phyloP scores from a whole-genome alignment of 2,888 invertebrate species.

The Pterostichus niger region DNA sequence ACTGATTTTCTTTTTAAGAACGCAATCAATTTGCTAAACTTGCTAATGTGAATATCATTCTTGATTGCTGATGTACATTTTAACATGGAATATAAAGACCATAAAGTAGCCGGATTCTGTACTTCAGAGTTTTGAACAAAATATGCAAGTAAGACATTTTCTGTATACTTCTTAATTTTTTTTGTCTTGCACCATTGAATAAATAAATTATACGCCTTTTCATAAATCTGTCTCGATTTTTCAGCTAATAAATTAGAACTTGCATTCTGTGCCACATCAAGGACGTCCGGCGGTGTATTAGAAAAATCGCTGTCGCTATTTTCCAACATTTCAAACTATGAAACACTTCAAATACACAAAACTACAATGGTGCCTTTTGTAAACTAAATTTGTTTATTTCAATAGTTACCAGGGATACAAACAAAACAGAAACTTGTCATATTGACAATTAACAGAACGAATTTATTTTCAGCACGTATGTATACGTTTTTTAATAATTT shows the following conservation, averaged over 20 bases:
- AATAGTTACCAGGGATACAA: too few species aligned
- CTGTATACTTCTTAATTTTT: slow-evolving; percentile 19
- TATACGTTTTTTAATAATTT: too few species aligned
- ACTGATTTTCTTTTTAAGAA: slow-evolving; percentile 20
- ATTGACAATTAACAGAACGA: too few species aligned
- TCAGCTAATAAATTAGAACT: slow-evolving; percentile 8
- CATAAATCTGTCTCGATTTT: slow-evolving; percentile 36
- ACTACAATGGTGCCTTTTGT: too few species aligned
- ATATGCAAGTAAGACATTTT: slow-evolving; percentile 57
- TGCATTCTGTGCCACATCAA: too few species aligned
- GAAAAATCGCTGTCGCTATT: too few species aligned
- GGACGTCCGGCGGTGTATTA: too few species aligned
- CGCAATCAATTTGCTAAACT: slow-evolving; percentile 1
- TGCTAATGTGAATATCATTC: slow-evolving; percentile 12
- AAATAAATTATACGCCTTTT: slow-evolving; percentile 21
- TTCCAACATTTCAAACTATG: too few species aligned
- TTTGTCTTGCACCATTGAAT: slow-evolving; percentile 22
- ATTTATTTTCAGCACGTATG: too few species aligned
- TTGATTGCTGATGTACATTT: slow-evolving; percentile 24
- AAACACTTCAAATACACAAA: too few species aligned
- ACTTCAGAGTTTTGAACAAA: slow-evolving; percentile 50
- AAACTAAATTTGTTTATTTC: too few species aligned
- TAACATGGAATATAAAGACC: slow-evolving; percentile 64
- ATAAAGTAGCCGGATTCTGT: slow-evolving; percentile 55
- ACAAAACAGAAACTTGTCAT: too few species aligned